These are phyloP conservation scores for Napeogenes inachia DNA, from an alignment of 2,888 invertebrate species.

Conservation along the genomic window DNA sequence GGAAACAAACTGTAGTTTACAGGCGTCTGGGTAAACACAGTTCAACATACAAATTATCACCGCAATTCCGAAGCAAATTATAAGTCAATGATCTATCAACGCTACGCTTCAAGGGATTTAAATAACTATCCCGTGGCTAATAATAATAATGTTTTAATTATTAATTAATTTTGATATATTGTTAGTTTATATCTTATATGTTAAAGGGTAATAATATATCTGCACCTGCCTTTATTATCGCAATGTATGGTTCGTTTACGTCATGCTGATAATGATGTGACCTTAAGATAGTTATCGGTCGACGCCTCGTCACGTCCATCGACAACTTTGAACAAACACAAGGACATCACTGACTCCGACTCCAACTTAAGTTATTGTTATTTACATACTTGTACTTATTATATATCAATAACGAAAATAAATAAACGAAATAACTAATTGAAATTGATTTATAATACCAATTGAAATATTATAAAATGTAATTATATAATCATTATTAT, in stretches of 20 bases:
- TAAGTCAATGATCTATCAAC: conserved; percentile 18
- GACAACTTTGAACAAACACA: conserved; percentile 57
- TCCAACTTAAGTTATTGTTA: conserved; percentile 3
- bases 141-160: not conserved
- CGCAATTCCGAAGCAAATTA: conserved; percentile 15
- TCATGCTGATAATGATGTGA: conserved; percentile 66
- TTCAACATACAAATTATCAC: conserved; percentile 19
- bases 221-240: conserved; percentile 54
- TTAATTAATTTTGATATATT: not conserved
- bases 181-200: not conserved
- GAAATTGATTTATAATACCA: too few species aligned
- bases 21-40: conserved; percentile 18
- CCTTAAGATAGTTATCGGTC: conserved; percentile 76
- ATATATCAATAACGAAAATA: not conserved
- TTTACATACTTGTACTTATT: not conserved
- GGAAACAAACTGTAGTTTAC: conserved; percentile 27
- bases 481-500: too few species aligned
- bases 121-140: too few species aligned
- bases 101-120: not conserved
- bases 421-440: not conserved
- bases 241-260: conserved; percentile 49
- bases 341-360: conserved; percentile 53
- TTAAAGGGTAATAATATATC: conserved; percentile 6
- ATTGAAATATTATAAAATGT: too few species aligned
- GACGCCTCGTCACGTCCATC: conserved; percentile 66